Percentiles rank a stretch among this genome's conserved stretches.
Evolutionary conservation across 1,140 invertebrate genomes (phyloP).

Genomic region (Phymastichus coffea): DNA sequence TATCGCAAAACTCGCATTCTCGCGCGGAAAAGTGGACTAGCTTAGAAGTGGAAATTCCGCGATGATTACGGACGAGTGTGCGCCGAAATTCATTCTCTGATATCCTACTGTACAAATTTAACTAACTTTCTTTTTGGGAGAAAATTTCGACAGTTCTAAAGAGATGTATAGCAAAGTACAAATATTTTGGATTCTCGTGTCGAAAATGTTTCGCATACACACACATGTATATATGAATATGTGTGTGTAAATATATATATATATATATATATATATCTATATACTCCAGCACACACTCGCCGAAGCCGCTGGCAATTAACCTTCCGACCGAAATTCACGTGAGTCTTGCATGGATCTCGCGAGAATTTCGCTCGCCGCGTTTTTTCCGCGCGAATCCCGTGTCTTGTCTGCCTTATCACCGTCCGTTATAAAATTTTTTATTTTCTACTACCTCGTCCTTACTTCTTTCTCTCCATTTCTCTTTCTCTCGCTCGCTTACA

Average conservation of each 20-base stretch:
- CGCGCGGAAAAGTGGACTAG: constrained; percentile 20
- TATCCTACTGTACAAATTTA: too few species aligned
- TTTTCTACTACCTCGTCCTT: constrained; percentile 24
- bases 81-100: too few species aligned
- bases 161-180: too few species aligned
- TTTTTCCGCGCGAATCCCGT: constrained; percentile 20
- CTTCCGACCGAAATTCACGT: constrained; percentile 5
- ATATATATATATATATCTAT: too few species aligned
- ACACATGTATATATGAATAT: background rate
- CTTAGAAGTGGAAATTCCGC: too few species aligned
- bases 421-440: constrained; percentile 25
- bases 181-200: too few species aligned
- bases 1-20: constrained; percentile 28
- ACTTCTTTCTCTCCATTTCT: constrained; percentile 7
- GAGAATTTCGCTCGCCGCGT: constrained; percentile 26
- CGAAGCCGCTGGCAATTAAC: constrained; percentile 25
- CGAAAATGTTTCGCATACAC: too few species aligned
- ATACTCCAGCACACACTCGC: background rate
- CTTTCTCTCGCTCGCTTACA: constrained; percentile 13
- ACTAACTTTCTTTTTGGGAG: too few species aligned
- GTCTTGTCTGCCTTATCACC: constrained; percentile 15
- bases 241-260: too few species aligned
- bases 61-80: too few species aligned
- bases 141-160: too few species aligned
- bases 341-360: background rate